Conservation (phyloP, 2,888 invertebrate genomes). For the Sphinx pinastri region DNA sequence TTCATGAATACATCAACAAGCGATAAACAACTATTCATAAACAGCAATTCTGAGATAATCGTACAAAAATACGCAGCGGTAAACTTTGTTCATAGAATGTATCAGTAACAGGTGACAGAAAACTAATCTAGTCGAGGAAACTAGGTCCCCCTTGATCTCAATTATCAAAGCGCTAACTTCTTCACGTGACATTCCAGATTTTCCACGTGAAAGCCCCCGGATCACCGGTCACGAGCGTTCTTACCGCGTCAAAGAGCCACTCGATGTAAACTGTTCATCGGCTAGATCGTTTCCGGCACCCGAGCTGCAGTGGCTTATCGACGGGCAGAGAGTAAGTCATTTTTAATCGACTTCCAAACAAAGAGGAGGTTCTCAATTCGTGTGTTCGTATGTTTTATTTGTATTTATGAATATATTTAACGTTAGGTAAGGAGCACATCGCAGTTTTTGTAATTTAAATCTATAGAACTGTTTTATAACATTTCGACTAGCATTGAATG, state of each 20-base stretch:
- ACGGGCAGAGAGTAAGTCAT: conserved; percentile 65
- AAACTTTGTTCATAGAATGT: too few relatives aligned
- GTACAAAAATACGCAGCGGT: too few relatives aligned
- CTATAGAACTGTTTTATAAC: too few relatives aligned
- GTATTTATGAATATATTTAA: too few relatives aligned
- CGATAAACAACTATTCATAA: too few relatives aligned
- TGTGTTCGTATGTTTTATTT: too few relatives aligned
- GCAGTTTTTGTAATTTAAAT: too few relatives aligned
- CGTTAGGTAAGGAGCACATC: too few relatives aligned
- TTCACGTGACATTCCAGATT: conserved; percentile 56
- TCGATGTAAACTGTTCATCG: conserved; percentile 76
- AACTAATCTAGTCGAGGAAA: not conserved
- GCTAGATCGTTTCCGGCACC: conserved; percentile 74
- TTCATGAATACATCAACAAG: too few relatives aligned
- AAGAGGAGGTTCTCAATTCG: too few relatives aligned
- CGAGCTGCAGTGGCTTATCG: conserved; percentile 72
- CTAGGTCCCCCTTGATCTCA: not conserved
- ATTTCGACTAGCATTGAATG: too few relatives aligned
- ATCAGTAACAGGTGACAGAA: not conserved
- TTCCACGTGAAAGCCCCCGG: conserved; percentile 72
- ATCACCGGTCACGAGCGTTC: conserved; percentile 69
- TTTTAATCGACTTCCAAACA: not conserved
- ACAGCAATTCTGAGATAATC: too few relatives aligned
- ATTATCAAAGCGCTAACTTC: conserved; percentile 5
- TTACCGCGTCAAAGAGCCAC: conserved; percentile 59